Percentiles rank a stretch among this genome's conserved stretches.
phyloP scores from a whole-genome alignment of 2,888 invertebrate species.

The Marasmarcha lunaedactyla region DNA sequence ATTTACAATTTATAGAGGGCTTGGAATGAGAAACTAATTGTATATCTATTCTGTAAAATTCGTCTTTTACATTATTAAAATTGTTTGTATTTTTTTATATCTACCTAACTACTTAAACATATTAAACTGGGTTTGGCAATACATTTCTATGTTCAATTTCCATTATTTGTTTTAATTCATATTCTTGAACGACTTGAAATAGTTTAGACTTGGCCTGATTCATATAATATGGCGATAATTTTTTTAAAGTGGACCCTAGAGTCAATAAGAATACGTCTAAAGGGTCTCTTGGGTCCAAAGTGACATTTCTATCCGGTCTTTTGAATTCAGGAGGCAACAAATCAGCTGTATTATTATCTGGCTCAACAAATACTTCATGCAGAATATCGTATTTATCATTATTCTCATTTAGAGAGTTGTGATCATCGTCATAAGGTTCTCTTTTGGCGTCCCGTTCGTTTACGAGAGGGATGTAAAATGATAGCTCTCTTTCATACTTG shows the following conservation, averaged over 20 bases:
- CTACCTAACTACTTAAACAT: no score
- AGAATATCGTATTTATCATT: neutral
- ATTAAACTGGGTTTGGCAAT: no score
- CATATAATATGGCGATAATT: conserved; percentile 45
- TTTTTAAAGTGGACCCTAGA: conserved; percentile 44
- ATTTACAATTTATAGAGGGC: no score
- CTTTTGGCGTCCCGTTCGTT: conserved; percentile 20
- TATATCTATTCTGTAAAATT: no score
- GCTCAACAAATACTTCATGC: neutral
- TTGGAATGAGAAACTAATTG: no score
- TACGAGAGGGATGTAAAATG: conserved; percentile 46
- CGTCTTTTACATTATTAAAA: no score
- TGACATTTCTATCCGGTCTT: neutral
- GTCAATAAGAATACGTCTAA: conserved; percentile 48
- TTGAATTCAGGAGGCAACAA: neutral
- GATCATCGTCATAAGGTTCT: neutral
- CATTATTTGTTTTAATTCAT: conserved; percentile 49
- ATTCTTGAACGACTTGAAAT: conserved; percentile 57
- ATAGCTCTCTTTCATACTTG: conserved; percentile 47
- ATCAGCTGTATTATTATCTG: neutral
- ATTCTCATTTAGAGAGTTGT: neutral
- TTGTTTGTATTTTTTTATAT: no score
- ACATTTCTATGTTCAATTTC: conserved; percentile 21
- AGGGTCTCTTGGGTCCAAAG: conserved; percentile 34
- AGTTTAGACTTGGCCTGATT: conserved; percentile 59